These are phyloP conservation scores for Monomorium pharaonis DNA, from an alignment of 1,140 invertebrate species.

Conservation along the genomic window DNA sequence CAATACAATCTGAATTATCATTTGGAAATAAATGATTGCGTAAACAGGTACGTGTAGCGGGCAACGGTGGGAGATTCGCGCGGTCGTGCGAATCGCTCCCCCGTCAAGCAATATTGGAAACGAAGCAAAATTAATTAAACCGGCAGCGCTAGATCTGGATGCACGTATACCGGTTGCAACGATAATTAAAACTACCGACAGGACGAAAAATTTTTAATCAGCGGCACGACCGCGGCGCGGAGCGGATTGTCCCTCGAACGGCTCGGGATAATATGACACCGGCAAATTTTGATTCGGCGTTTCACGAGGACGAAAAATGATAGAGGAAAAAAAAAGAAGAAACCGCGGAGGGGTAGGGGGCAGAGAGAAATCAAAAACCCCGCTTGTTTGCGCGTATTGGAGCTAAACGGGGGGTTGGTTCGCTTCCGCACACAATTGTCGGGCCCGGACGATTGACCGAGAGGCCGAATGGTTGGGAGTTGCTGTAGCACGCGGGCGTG, in stretches of 20 bases:
- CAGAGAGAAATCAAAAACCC: constrained; percentile 58
- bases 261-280: constrained; percentile 12
- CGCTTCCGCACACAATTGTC: constrained; percentile 60
- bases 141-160: constrained; percentile 8
- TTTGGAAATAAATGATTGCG: neutral
- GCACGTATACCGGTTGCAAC: neutral
- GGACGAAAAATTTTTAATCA: constrained; percentile 50
- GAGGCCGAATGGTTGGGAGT: constrained; percentile 49
- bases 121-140: constrained; percentile 50
- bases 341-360: neutral
- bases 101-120: constrained; percentile 19
- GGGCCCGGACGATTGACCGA: constrained; percentile 68
- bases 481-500: constrained; percentile 73
- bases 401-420: constrained; percentile 60
- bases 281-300: constrained; percentile 38
- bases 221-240: constrained; percentile 27
- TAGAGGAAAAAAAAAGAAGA: constrained; percentile 6
- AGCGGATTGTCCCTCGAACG: constrained; percentile 8
- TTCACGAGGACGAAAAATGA: neutral
- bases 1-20: constrained; percentile 33
- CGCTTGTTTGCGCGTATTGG: constrained; percentile 64
- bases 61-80: neutral
- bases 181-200: constrained; percentile 50
- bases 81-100: neutral
- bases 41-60: constrained; percentile 16